These are phyloP conservation scores for Sander lucioperca DNA, from an alignment of 2,113 vertebrate genomes.

Conservation along the genomic window DNA sequence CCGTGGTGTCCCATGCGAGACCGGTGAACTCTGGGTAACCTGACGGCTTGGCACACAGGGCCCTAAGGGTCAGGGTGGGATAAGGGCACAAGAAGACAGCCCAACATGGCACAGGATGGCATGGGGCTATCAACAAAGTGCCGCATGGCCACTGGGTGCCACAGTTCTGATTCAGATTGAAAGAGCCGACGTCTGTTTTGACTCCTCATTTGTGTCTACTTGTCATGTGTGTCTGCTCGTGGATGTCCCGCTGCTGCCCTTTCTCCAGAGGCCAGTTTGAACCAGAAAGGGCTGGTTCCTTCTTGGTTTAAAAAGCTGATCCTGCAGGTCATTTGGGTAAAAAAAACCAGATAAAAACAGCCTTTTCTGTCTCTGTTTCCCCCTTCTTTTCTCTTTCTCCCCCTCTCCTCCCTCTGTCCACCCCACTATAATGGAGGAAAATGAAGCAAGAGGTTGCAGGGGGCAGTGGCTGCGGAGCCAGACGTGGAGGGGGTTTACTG, in stretches of 20 bases:
- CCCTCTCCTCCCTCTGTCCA: slow-evolving; percentile 35
- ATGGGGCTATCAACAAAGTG: slow-evolving; percentile 53
- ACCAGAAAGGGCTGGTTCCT: slow-evolving; percentile 48
- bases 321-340: slow-evolving; percentile 51
- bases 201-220: slow-evolving; percentile 26
- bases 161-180: slow-evolving; percentile 18
- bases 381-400: slow-evolving; percentile 20
- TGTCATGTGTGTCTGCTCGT: slow-evolving; percentile 27
- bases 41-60: slow-evolving; percentile 47
- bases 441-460: slow-evolving; percentile 70
- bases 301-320: slow-evolving; percentile 59
- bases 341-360: slow-evolving; percentile 55
- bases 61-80: slow-evolving; percentile 41
- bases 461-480: slow-evolving; percentile 65
- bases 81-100: slow-evolving; percentile 33
- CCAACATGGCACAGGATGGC: slow-evolving; percentile 44
- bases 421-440: slow-evolving; percentile 54
- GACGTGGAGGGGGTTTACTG: slow-evolving; percentile 78
- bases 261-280: slow-evolving; percentile 53
- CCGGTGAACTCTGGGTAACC: slow-evolving; percentile 76
- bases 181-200: slow-evolving; percentile 24
- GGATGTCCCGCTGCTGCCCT: slow-evolving; percentile 22
- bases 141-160: not conserved
- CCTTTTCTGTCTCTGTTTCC: slow-evolving; percentile 36
- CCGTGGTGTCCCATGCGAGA: slow-evolving; percentile 56